Evolutionary conservation across 1,140 invertebrate genomes (phyloP).

Genomic region (Hycleus phaleratus): DNA sequence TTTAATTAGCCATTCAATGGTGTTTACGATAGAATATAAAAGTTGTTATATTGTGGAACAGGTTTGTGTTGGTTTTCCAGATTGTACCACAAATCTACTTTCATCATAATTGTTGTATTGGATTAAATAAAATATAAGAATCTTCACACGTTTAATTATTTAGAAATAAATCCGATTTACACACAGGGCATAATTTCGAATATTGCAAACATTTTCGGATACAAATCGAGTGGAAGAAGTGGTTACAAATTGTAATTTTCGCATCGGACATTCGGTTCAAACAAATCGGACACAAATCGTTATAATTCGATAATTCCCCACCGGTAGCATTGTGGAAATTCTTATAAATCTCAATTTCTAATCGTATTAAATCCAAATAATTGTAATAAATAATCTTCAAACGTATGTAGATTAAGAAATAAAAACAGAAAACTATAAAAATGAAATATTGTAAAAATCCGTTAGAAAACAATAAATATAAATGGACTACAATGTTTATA

Average conservation of each 20-base stretch:
- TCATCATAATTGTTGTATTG: too few species aligned
- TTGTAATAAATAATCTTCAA: conserved; percentile 52
- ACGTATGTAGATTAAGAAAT: conserved; percentile 59
- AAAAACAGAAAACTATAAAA: conserved; percentile 44
- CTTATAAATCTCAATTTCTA: conserved; percentile 50
- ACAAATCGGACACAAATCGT: conserved; percentile 70
- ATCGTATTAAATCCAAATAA: conserved; percentile 46
- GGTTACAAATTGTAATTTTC: conserved; percentile 63
- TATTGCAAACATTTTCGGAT: conserved; percentile 59
- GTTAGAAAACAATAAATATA: conserved; percentile 8
- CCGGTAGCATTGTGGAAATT: conserved; percentile 55
- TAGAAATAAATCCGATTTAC: conserved; percentile 44
- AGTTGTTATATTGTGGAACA: too few species aligned
- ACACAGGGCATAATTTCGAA: conserved; percentile 62
- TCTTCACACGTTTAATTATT: too few species aligned
- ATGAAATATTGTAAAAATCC: conserved; percentile 16
- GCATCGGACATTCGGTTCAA: conserved; percentile 58
- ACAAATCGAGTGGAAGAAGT: conserved; percentile 68
- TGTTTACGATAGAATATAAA: too few species aligned
- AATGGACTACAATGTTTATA: conserved; percentile 34
- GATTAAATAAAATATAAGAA: too few species aligned
- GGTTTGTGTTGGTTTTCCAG: too few species aligned
- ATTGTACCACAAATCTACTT: too few species aligned
- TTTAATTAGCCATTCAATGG: too few species aligned
- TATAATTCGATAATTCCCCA: conserved; percentile 55